Evolutionary conservation across 2,888 invertebrate genomes (phyloP).

Genomic region (Pimpla rufipes): DNA sequence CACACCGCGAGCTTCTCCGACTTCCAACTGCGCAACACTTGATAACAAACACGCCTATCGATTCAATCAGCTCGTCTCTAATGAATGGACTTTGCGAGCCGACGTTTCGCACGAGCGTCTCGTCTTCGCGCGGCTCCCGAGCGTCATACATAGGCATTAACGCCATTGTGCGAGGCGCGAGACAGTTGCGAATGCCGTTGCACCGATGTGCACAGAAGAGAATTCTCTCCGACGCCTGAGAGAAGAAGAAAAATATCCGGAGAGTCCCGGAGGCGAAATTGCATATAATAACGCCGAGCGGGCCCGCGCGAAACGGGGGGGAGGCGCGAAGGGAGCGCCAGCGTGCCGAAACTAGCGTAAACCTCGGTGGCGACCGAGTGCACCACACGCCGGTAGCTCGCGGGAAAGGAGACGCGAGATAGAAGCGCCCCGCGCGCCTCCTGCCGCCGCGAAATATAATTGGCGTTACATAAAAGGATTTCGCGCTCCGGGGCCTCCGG

Average conservation of each 20-base stretch:
- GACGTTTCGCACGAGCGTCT: slow-evolving; percentile 35
- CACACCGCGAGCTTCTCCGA: neutral
- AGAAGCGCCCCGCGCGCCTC: slow-evolving; percentile 16
- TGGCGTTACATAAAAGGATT: slow-evolving; percentile 61
- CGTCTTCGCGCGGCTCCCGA: neutral
- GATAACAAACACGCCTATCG: slow-evolving; percentile 14
- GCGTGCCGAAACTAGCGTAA: slow-evolving; percentile 16
- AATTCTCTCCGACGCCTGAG: neutral
- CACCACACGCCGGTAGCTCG: neutral
- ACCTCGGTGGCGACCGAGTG: neutral
- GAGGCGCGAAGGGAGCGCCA: neutral
- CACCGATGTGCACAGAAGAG: neutral
- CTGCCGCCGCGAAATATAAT: slow-evolving; percentile 62
- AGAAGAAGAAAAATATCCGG: slow-evolving; percentile 11
- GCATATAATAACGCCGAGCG: slow-evolving; percentile 43
- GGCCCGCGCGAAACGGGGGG: neutral
- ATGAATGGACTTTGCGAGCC: slow-evolving; percentile 49
- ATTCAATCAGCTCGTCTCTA: slow-evolving; percentile 62
- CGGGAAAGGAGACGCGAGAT: slow-evolving; percentile 46
- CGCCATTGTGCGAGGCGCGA: neutral
- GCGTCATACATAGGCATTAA: neutral
- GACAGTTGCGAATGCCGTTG: neutral
- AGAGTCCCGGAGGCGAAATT: slow-evolving; percentile 40
- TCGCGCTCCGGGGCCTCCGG: slow-evolving; percentile 22
- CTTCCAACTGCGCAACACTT: slow-evolving; percentile 17